A percentile compares a stretch with the other conserved stretches of the same genome.
phyloP scores from a whole-genome alignment of 2,797 vertebrate species.

The Poeciliopsis infans region DNA sequence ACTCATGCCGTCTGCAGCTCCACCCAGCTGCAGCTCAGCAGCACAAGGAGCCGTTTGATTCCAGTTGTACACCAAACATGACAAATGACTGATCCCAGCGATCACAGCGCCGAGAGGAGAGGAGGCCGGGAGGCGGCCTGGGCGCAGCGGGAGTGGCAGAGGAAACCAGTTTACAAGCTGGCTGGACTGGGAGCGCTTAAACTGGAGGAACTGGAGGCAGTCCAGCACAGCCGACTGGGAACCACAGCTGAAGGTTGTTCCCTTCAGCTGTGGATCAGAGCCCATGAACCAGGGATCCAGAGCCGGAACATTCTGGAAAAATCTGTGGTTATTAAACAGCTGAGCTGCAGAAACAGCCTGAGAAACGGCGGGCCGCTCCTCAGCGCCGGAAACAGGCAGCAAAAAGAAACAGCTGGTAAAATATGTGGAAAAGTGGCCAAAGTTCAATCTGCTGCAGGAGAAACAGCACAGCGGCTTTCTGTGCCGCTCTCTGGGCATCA shows the following conservation, averaged over 20 bases:
- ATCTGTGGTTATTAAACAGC: conserved; percentile 83
- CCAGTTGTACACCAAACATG: conserved; percentile 65
- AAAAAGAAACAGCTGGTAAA: too few relatives aligned
- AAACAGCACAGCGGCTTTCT: too few relatives aligned
- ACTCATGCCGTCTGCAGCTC: conserved; percentile 11
- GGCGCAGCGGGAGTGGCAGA: conserved; percentile 44
- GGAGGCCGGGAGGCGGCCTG: conserved; percentile 35
- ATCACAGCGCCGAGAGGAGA: neutral
- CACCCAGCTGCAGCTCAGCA: conserved; percentile 75
- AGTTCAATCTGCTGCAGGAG: too few relatives aligned
- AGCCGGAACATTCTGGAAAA: conserved; percentile 74
- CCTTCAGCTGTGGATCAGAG: conserved; percentile 54
- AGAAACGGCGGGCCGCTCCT: conserved; percentile 70
- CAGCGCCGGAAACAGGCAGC: too few relatives aligned
- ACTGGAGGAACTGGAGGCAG: conserved; percentile 52
- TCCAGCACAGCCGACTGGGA: conserved; percentile 58
- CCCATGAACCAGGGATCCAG: conserved; percentile 29
- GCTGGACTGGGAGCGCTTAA: conserved; percentile 51
- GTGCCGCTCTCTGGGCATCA: too few relatives aligned
- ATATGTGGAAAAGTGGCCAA: too few relatives aligned
- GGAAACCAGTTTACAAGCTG: conserved; percentile 55
- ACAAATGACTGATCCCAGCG: conserved; percentile 61
- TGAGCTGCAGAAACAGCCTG: conserved; percentile 73
- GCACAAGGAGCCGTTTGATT: conserved; percentile 81
- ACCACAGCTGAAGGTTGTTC: conserved; percentile 13